Conservation (phyloP, 1,140 invertebrate genomes). For the Bathynomus jamesi region DNA sequence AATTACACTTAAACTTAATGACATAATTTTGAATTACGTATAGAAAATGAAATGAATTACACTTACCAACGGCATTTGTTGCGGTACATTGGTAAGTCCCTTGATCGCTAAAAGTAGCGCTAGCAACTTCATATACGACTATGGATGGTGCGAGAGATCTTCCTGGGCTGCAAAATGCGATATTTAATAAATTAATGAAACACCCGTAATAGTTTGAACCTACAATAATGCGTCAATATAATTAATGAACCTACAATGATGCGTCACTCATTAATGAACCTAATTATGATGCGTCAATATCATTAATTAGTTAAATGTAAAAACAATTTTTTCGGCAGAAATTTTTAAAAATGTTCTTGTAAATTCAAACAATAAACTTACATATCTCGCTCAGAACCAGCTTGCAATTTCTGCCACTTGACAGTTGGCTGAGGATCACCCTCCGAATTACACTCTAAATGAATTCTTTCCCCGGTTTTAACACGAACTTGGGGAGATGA, state of each 20-base stretch:
- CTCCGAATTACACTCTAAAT: conserved; percentile 61
- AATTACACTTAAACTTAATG: no score
- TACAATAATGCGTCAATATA: background rate
- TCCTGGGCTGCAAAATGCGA: conserved; percentile 7
- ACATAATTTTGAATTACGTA: no score
- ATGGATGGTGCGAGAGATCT: conserved; percentile 3
- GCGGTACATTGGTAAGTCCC: conserved; percentile 64
- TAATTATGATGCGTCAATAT: no score
- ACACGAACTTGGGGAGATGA: conserved; percentile 19
- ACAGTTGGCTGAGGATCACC: conserved; percentile 70
- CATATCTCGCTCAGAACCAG: conserved; percentile 13
- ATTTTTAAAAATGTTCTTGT: background rate
- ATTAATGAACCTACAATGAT: background rate
- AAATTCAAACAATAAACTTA: conserved; percentile 8
- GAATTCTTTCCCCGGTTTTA: conserved; percentile 42
- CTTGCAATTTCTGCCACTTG: conserved; percentile 53
- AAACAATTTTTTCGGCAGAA: no score
- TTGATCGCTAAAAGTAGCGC: conserved; percentile 52
- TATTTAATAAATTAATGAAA: background rate
- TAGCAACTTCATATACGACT: conserved; percentile 51
- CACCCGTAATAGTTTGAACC: background rate
- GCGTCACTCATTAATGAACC: no score
- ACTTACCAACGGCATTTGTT: conserved; percentile 53
- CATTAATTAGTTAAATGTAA: no score
- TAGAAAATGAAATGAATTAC: no score